Percentiles rank a stretch among this genome's conserved stretches.
phyloP scores from a whole-genome alignment of 2,797 vertebrate genomes.

The Emydoidea blandingii region DNA sequence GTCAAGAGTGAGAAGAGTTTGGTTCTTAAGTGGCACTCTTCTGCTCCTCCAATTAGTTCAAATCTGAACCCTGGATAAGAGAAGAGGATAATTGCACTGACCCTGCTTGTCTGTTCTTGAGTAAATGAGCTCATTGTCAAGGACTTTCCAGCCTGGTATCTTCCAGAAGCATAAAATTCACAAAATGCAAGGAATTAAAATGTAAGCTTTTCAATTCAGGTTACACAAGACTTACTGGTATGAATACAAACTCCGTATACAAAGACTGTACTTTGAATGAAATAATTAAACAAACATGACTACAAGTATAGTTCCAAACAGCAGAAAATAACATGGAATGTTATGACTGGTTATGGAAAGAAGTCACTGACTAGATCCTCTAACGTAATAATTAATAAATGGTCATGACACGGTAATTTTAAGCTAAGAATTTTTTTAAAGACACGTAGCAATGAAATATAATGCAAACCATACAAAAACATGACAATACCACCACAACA shows the following conservation, averaged over 20 bases:
- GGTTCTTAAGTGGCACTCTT: not conserved
- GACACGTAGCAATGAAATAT: not conserved
- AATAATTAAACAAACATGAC: not conserved
- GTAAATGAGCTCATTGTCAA: not conserved
- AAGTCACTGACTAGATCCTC: not conserved
- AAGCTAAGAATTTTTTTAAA: not conserved
- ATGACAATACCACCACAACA: not conserved
- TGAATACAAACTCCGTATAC: not conserved
- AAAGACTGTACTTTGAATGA: not conserved
- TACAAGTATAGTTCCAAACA: not conserved
- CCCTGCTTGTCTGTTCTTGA: not conserved
- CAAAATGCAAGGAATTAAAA: not conserved
- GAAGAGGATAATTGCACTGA: not conserved
- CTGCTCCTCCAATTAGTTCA: too few species aligned
- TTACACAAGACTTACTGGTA: not conserved
- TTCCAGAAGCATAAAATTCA: not conserved
- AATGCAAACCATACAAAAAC: conserved; percentile 17
- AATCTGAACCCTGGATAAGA: too few species aligned
- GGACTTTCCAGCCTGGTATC: not conserved
- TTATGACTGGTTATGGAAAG: not conserved
- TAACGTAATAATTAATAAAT: not conserved
- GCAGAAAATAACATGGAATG: not conserved
- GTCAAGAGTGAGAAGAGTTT: not conserved
- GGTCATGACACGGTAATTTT: not conserved
- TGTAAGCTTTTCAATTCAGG: not conserved